A percentile compares a stretch with the other conserved stretches of the same genome.
Conservation (phyloP, 1,140 invertebrate species). For the Anastatus disparis region DNA sequence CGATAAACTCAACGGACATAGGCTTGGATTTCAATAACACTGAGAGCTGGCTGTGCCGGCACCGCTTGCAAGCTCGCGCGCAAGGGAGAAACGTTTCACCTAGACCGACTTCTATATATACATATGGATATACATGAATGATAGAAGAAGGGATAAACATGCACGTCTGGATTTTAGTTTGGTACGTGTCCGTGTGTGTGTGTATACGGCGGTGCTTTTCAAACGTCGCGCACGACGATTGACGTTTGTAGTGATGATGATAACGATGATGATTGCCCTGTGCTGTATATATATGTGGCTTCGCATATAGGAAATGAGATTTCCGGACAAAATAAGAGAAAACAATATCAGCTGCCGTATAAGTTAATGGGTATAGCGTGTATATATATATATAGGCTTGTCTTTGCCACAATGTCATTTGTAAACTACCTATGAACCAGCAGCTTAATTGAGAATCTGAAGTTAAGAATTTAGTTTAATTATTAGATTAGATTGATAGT, state of each 20-base stretch:
- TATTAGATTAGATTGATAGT: too few species aligned
- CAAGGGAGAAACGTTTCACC: not conserved
- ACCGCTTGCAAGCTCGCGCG: too few species aligned
- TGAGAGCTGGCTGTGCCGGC: too few species aligned
- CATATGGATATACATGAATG: not conserved
- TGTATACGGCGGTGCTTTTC: constrained; percentile 7
- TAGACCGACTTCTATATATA: not conserved
- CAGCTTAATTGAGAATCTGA: too few species aligned
- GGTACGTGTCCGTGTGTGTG: too few species aligned
- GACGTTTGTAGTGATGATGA: not conserved
- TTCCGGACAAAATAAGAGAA: constrained; percentile 1
- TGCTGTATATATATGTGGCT: too few species aligned
- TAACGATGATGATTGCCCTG: not conserved
- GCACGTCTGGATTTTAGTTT: not conserved
- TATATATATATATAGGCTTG: too few species aligned
- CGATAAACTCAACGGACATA: constrained; percentile 33
- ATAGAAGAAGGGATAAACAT: not conserved
- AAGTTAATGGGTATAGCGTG: too few species aligned
- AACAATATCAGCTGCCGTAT: not conserved
- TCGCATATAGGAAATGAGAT: not conserved
- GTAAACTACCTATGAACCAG: too few species aligned
- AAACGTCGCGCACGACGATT: not conserved
- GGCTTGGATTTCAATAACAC: constrained; percentile 27
- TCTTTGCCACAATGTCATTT: too few species aligned
- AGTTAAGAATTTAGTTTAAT: too few species aligned